phyloP scores from a whole-genome alignment of 1,140 invertebrate genomes.

The Drosophila fuyamai region DNA sequence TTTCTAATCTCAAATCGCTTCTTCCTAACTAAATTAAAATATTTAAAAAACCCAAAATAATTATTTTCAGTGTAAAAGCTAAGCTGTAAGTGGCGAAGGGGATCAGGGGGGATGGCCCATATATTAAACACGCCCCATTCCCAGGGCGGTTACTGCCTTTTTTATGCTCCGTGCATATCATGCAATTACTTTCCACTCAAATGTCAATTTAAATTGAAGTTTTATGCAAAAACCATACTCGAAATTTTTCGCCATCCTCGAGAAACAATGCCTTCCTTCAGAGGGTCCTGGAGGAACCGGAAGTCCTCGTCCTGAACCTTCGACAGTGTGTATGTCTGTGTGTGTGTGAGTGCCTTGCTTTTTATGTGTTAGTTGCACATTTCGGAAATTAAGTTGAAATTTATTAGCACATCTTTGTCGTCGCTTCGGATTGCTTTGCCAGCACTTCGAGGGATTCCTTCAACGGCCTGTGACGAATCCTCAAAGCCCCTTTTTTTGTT shows the following conservation, averaged over 20 bases:
- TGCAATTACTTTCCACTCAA: constrained; percentile 83
- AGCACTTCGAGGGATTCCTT: constrained; percentile 42
- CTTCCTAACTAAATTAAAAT: too few relatives aligned
- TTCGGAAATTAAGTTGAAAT: constrained; percentile 82
- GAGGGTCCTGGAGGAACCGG: constrained; percentile 4
- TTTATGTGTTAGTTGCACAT: constrained; percentile 82
- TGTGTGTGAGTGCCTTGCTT: constrained; percentile 47
- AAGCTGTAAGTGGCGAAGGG: constrained; percentile 19
- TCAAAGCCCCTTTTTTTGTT: constrained; percentile 43
- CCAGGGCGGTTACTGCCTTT: constrained; percentile 63
- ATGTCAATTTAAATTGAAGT: constrained; percentile 83
- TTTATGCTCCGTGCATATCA: constrained; percentile 77
- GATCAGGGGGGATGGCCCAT: constrained; percentile 30
- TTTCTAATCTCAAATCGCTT: too few relatives aligned
- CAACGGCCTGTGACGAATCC: constrained; percentile 52
- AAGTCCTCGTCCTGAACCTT: constrained; percentile 7
- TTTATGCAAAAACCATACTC: constrained; percentile 82
- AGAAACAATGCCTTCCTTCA: constrained; percentile 23
- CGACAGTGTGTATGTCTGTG: constrained; percentile 6
- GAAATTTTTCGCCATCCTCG: constrained; percentile 59
- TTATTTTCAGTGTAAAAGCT: constrained; percentile 15
- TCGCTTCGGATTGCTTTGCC: constrained; percentile 74
- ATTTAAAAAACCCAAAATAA: too few relatives aligned
- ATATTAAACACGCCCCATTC: constrained; percentile 73
- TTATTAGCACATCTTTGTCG: constrained; percentile 82